A percentile compares a stretch with the other conserved stretches of the same genome.
Evolutionary conservation across 2,113 vertebrate genomes (phyloP).

Genomic region (Alexandromys fortis): DNA sequence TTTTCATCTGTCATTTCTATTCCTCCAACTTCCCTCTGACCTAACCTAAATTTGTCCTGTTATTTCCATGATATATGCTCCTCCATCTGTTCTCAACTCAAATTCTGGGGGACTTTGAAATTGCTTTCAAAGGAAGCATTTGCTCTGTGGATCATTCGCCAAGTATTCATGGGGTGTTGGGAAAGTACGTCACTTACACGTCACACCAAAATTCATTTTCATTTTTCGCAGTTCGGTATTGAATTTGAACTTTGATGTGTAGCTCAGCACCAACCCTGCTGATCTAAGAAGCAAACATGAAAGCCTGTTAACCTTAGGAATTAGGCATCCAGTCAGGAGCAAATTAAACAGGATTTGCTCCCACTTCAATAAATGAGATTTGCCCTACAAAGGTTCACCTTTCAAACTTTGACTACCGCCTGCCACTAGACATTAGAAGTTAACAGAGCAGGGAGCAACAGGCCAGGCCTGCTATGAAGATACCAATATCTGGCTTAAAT

Average conservation of each 20-base stretch:
- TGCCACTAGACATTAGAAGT: constrained; percentile 68
- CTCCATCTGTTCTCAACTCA: background rate
- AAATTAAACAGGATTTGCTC: constrained; percentile 78
- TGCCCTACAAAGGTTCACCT: constrained; percentile 55
- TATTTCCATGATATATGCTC: background rate
- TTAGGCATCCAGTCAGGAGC: constrained; percentile 69
- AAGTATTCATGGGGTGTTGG: background rate
- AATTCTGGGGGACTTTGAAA: background rate
- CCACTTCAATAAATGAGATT: constrained; percentile 77
- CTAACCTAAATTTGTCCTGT: background rate
- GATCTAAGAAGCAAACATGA: constrained; percentile 50
- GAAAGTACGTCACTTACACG: background rate
- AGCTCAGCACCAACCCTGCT: constrained; percentile 43
- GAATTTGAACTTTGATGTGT: constrained; percentile 39
- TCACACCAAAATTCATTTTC: constrained; percentile 7
- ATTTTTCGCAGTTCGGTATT: background rate
- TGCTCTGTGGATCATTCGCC: background rate
- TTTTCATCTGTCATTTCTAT: constrained; percentile 19
- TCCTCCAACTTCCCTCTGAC: background rate
- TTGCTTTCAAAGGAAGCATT: background rate
- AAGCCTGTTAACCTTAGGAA: constrained; percentile 51
- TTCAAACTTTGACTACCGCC: constrained; percentile 67
- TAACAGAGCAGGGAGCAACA: constrained; percentile 53
- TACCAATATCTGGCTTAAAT: constrained; percentile 42
- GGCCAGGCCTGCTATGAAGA: constrained; percentile 55